Conservation (phyloP, 2,797 vertebrate species). For the Channallabes apus region DNA sequence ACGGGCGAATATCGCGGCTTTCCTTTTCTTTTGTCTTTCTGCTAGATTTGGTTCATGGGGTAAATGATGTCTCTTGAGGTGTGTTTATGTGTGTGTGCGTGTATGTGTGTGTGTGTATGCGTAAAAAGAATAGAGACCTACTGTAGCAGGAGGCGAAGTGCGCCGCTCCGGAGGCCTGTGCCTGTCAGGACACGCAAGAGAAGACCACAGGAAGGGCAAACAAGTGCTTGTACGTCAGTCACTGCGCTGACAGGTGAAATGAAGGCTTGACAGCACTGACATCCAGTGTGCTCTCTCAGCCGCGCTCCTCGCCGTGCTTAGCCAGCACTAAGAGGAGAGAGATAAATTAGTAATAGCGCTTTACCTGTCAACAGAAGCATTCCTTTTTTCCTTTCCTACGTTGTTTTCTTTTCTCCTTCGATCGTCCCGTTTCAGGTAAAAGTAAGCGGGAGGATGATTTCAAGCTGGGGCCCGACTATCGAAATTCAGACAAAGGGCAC, state of each 20-base stretch:
- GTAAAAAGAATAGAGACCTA: constrained; percentile 50
- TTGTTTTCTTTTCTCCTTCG: constrained; percentile 67
- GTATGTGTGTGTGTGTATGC: constrained; percentile 57
- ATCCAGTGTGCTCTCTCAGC: constrained; percentile 74
- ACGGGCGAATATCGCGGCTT: constrained; percentile 37
- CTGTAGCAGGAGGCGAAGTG: constrained; percentile 43
- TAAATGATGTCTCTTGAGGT: constrained; percentile 71
- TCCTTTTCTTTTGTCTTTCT: constrained; percentile 40
- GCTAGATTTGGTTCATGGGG: constrained; percentile 55
- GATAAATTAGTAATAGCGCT: constrained; percentile 90
- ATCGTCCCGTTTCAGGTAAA: constrained; percentile 34
- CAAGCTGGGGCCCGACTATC: constrained; percentile 9
- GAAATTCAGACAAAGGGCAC: constrained; percentile 30
- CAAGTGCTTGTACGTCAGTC: constrained; percentile 84
- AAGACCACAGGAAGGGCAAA: constrained; percentile 84
- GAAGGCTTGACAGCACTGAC: constrained; percentile 85
- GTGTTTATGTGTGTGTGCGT: constrained; percentile 55
- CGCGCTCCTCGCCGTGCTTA: constrained; percentile 67
- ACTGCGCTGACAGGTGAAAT: constrained; percentile 83
- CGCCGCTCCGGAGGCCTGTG: constrained; percentile 59
- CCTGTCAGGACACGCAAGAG: constrained; percentile 81
- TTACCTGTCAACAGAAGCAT: constrained; percentile 79
- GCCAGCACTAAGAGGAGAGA: constrained; percentile 80
- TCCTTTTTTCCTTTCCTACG: constrained; percentile 66
- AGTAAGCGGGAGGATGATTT: constrained; percentile 50